Evolutionary conservation across 53 echinoderm and acorn worm genomes (phyloP).

Genomic region (Pentamera pediparva): DNA sequence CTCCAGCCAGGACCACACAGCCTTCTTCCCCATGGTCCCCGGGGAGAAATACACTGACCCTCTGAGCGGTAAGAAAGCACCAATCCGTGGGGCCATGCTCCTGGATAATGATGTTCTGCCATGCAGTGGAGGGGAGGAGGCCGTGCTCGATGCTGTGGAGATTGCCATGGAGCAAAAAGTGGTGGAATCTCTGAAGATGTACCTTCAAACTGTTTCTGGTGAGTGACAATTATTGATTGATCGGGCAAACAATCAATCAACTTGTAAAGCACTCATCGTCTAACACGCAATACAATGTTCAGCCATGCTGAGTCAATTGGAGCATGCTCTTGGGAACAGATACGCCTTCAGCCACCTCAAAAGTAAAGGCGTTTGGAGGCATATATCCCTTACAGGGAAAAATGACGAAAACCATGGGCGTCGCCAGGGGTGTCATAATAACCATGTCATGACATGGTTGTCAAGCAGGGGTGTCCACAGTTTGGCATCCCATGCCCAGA

Average conservation of each 20-base stretch:
- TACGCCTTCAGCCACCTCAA: background rate
- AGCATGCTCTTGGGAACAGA: background rate
- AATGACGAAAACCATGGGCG: too few relatives aligned
- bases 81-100: constrained; percentile 68
- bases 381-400: too few relatives aligned
- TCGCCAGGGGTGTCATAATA: too few relatives aligned
- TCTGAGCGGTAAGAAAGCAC: constrained; percentile 67
- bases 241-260: background rate
- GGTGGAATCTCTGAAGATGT: constrained; percentile 60
- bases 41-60: constrained; percentile 80
- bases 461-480: too few relatives aligned
- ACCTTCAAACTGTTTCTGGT: constrained; percentile 73
- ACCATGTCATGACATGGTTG: too few relatives aligned
- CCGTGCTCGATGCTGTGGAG: constrained; percentile 66
- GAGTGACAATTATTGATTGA: background rate
- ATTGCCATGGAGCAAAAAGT: constrained; percentile 64
- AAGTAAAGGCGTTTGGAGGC: too few relatives aligned
- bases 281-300: background rate
- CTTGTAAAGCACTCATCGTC: too few relatives aligned
- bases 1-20: constrained; percentile 57
- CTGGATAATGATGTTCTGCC: constrained; percentile 65
- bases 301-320: background rate
- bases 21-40: constrained; percentile 74
- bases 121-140: constrained; percentile 80
- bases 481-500: too few relatives aligned